phyloP scores from a whole-genome alignment of 1,140 invertebrate genomes.

The Drosophila orosa region DNA sequence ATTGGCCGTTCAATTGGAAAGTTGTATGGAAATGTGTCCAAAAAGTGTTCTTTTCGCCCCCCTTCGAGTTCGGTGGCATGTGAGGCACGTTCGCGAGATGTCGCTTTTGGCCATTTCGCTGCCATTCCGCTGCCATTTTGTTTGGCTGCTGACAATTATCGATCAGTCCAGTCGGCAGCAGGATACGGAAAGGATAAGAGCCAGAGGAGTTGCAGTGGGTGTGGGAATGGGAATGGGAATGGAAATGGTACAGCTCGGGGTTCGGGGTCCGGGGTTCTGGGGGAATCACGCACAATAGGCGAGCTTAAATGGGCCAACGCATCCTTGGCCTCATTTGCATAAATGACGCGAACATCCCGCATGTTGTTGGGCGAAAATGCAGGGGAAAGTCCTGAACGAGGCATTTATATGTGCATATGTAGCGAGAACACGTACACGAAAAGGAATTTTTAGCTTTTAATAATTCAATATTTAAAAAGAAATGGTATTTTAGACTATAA shows the following conservation, averaged over 20 bases:
- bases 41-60: slow-evolving; percentile 9
- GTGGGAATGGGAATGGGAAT: neutral
- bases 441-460: neutral
- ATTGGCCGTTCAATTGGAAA: slow-evolving; percentile 41
- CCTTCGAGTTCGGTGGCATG: slow-evolving; percentile 31
- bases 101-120: slow-evolving; percentile 63
- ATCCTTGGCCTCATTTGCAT: slow-evolving; percentile 80
- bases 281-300: slow-evolving; percentile 65
- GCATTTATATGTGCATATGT: slow-evolving; percentile 57
- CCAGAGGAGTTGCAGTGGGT: neutral
- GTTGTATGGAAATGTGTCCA: slow-evolving; percentile 46
- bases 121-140: slow-evolving; percentile 62
- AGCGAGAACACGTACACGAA: slow-evolving; percentile 1
- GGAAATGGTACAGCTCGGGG: neutral
- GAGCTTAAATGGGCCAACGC: slow-evolving; percentile 71
- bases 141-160: slow-evolving; percentile 71
- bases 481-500: neutral
- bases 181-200: slow-evolving; percentile 7
- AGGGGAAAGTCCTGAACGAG: slow-evolving; percentile 37
- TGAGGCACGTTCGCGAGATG: slow-evolving; percentile 61
- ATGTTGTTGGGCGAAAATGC: slow-evolving; percentile 41
- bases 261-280: neutral
- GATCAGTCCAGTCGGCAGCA: slow-evolving; percentile 53
- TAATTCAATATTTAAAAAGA: neutral
- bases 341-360: slow-evolving; percentile 69